phyloP scores from a whole-genome alignment of 2,888 invertebrate genomes.

The Brassicogethes aeneus region DNA sequence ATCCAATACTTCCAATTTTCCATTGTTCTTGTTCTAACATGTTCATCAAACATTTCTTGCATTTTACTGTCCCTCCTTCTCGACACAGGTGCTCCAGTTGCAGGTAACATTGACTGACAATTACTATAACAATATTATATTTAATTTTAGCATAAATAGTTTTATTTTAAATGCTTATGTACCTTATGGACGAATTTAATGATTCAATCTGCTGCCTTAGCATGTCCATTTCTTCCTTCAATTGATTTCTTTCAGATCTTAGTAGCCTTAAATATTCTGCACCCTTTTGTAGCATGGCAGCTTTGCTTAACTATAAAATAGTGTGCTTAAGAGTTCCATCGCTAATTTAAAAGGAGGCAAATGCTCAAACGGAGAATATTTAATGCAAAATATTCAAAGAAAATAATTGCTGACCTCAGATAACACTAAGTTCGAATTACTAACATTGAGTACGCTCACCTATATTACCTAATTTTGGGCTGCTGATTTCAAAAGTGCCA shows the following conservation, averaged over 20 bases:
- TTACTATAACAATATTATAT: constrained; percentile 48
- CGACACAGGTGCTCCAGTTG: constrained; percentile 90
- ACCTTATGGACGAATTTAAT: constrained; percentile 87
- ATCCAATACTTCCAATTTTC: constrained; percentile 99
- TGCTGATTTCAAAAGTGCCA: no score
- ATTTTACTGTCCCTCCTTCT: constrained; percentile 83
- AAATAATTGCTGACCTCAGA: no score
- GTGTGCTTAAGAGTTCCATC: no score
- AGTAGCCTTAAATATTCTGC: constrained; percentile 91
- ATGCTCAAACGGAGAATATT: no score
- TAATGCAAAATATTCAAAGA: no score
- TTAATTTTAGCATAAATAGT: constrained; percentile 1
- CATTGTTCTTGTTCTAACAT: constrained; percentile 76
- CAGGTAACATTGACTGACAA: constrained; percentile 90
- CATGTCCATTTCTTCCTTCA: constrained; percentile 84
- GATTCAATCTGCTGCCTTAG: constrained; percentile 83
- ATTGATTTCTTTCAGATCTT: constrained; percentile 72
- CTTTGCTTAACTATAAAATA: constrained; percentile 80
- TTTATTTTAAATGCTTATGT: constrained; percentile 22
- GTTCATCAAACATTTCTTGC: constrained; percentile 89
- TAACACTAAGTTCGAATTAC: no score
- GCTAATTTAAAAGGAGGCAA: no score
- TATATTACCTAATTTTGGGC: no score
- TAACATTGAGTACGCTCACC: no score
- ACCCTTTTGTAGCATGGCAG: constrained; percentile 93